Evolutionary conservation across 2,797 vertebrate genomes (phyloP).

Genomic region (Trichosurus vulpecula): DNA sequence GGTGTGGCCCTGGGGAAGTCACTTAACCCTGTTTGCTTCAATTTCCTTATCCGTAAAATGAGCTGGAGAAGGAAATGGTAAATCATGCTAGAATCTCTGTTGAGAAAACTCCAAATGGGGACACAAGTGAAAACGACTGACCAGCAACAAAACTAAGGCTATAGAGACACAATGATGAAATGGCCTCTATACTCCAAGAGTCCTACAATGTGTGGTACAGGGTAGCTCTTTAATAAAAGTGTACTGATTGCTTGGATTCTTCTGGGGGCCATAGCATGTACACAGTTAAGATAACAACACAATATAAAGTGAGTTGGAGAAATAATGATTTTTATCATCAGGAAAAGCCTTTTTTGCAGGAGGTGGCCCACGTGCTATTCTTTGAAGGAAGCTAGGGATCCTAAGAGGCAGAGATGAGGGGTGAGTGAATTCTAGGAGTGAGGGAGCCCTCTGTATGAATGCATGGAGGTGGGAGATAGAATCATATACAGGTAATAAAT

Average conservation of each 20-base stretch:
- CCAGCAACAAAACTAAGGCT: background rate
- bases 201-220: background rate
- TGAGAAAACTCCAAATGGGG: background rate
- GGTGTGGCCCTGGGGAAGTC: background rate
- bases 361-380: background rate
- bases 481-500: background rate
- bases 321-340: background rate
- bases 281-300: background rate
- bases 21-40: background rate
- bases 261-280: background rate
- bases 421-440: background rate
- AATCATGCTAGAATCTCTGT: background rate
- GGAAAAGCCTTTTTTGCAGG: background rate
- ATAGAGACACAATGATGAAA: background rate
- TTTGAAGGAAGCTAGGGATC: background rate
- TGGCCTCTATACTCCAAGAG: background rate
- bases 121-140: background rate
- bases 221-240: conserved; percentile 8
- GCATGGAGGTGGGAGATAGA: background rate
- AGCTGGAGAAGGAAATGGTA: background rate
- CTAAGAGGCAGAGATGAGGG: background rate
- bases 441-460: background rate
- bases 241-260: background rate
- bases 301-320: background rate
- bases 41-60: background rate